Percentiles rank a stretch among this genome's conserved stretches.
Evolutionary conservation across 2,888 invertebrate genomes (phyloP).

Genomic region (Chrysotoxum bicinctum): DNA sequence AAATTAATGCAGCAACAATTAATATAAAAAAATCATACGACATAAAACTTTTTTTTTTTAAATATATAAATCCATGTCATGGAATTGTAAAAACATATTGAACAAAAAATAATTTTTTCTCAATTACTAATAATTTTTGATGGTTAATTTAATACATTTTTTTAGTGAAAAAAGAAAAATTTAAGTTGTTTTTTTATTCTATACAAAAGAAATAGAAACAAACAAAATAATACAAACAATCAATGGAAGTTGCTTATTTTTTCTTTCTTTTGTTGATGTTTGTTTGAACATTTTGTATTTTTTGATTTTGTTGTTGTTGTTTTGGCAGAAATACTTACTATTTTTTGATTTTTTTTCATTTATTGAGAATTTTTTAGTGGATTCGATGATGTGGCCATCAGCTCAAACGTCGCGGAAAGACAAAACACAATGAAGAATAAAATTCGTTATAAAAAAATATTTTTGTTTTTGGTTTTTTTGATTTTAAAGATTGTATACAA

Average conservation of each 20-base stretch:
- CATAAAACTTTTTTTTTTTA: slow-evolving; percentile 44
- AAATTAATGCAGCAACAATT: slow-evolving; percentile 60
- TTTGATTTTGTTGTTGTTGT: slow-evolving; percentile 38
- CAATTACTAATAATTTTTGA: slow-evolving; percentile 31
- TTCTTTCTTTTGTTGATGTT: slow-evolving; percentile 47
- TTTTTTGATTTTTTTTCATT: slow-evolving; percentile 77
- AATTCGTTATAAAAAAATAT: slow-evolving; percentile 74
- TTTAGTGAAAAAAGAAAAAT: slow-evolving; percentile 63
- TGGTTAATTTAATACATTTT: slow-evolving; percentile 40
- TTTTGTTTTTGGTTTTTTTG: slow-evolving; percentile 69
- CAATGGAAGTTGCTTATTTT: slow-evolving; percentile 55
- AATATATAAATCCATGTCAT: slow-evolving; percentile 45
- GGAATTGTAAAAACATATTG: slow-evolving; percentile 56
- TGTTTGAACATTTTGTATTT: slow-evolving; percentile 56
- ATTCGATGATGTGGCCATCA: slow-evolving; percentile 81
- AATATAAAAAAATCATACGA: slow-evolving; percentile 55
- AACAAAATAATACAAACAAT: slow-evolving; percentile 67
- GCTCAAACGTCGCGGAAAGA: slow-evolving; percentile 82
- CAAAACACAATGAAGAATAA: slow-evolving; percentile 82
- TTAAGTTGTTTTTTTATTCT: slow-evolving; percentile 35
- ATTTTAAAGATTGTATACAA: slow-evolving; percentile 63
- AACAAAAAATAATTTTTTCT: slow-evolving; percentile 53
- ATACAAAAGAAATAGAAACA: slow-evolving; percentile 67
- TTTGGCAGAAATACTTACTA: slow-evolving; percentile 80
- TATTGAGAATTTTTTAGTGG: slow-evolving; percentile 80